A percentile compares a stretch with the other conserved stretches of the same genome.
phyloP scores from a whole-genome alignment of 2,113 vertebrate species.

The Hystrix brachyura region DNA sequence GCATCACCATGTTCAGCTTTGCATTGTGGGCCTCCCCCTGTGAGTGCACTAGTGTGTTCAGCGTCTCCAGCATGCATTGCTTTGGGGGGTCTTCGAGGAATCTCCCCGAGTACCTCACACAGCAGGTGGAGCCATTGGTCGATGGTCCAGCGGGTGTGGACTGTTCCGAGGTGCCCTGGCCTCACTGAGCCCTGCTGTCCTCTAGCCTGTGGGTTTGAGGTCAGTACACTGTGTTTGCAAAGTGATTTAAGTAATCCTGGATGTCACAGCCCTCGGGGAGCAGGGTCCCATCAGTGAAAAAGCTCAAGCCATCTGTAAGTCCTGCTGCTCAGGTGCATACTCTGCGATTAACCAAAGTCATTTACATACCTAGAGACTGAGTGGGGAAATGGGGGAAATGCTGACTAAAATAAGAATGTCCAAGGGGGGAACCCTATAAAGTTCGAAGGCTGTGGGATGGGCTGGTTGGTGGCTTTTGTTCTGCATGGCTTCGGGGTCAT shows the following conservation, averaged over 20 bases:
- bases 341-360: not conserved
- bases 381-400: not conserved
- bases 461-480: not conserved
- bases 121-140: not conserved
- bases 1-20: not conserved
- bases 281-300: not conserved
- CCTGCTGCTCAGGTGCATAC: too few species aligned
- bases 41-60: not conserved
- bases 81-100: not conserved
- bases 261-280: not conserved
- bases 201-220: not conserved
- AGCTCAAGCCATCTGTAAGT: not conserved
- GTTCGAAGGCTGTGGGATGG: not conserved
- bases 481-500: not conserved
- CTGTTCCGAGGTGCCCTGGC: too few species aligned
- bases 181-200: not conserved
- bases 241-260: not conserved
- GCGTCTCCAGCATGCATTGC: not conserved
- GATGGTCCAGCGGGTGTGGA: not conserved
- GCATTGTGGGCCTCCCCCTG: not conserved
- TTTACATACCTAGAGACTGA: not conserved
- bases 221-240: not conserved
- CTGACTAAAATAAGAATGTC: not conserved
- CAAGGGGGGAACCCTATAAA: not conserved
- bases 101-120: rapidly evolving